Evolutionary conservation across 2,888 invertebrate species (phyloP).

Genomic region (Belgica antarctica): DNA sequence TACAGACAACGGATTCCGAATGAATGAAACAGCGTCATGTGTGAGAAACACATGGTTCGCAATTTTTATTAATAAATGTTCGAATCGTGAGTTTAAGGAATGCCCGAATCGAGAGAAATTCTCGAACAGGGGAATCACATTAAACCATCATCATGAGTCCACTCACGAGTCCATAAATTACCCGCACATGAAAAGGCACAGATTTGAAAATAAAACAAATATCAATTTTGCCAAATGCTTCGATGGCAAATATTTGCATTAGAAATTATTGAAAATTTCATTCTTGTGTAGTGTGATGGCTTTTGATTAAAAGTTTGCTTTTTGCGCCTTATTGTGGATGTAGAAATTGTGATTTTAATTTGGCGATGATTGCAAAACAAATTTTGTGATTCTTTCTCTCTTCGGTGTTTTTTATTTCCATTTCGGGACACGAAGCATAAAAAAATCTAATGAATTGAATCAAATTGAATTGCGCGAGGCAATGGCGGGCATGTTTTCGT

Average conservation of each 20-base stretch:
- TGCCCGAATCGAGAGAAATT: not conserved
- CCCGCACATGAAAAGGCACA: not conserved
- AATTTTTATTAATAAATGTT: not conserved
- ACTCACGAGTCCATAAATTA: constrained; percentile 16
- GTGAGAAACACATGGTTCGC: constrained; percentile 1
- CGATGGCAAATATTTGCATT: constrained; percentile 1
- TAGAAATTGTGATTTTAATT: not conserved
- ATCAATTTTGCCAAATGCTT: not conserved
- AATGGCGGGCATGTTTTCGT: constrained; percentile 13
- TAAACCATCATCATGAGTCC: not conserved
- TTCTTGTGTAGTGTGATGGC: not conserved
- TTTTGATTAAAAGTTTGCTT: constrained; percentile 15
- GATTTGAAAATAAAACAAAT: constrained; percentile 4
- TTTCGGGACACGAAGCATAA: constrained; percentile 10
- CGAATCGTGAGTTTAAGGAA: constrained; percentile 20
- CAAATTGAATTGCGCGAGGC: constrained; percentile 5
- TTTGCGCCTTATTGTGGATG: no score
- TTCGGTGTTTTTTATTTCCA: not conserved
- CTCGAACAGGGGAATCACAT: not conserved
- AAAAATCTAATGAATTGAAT: constrained; percentile 32
- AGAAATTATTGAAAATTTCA: constrained; percentile 18
- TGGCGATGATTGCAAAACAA: not conserved
- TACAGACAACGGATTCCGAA: constrained; percentile 19
- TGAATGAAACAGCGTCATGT: constrained; percentile 11
- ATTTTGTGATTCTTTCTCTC: not conserved